A percentile compares a stretch with the other conserved stretches of the same genome.
Evolutionary conservation across 2,113 vertebrate species (phyloP).

Genomic region (Oreotragus oreotragus): DNA sequence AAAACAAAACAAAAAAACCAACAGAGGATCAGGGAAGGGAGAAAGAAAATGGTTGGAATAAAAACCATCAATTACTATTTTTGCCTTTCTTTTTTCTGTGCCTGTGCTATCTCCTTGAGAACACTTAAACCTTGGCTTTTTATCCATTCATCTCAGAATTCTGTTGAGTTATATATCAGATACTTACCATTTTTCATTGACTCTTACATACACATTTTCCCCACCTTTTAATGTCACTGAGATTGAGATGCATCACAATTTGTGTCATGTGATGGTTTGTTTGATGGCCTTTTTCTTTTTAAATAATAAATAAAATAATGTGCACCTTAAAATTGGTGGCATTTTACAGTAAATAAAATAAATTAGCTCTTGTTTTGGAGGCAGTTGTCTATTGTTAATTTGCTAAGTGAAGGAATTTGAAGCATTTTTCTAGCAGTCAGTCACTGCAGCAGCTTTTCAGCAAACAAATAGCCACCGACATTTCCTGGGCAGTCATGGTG

Average conservation of each 20-base stretch:
- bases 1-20: background rate
- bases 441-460: background rate
- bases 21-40: background rate
- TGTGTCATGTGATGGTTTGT: background rate
- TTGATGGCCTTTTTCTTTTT: background rate
- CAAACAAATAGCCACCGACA: background rate
- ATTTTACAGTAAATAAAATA: background rate
- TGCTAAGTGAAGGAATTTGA: background rate
- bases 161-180: background rate
- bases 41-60: background rate
- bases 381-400: background rate
- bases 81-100: background rate
- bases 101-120: conserved; percentile 48
- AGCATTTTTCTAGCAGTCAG: background rate
- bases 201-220: background rate
- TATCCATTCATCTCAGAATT: background rate
- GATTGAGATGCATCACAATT: background rate
- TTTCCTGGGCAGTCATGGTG: background rate
- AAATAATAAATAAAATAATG: background rate
- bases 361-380: background rate
- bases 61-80: conserved; percentile 23
- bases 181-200: background rate
- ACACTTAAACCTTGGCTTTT: background rate
- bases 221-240: background rate
- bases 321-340: background rate